Base-by-base conservation (phyloP, 2,797 vertebrate genomes). In the Nyctibius grandis region DNA sequence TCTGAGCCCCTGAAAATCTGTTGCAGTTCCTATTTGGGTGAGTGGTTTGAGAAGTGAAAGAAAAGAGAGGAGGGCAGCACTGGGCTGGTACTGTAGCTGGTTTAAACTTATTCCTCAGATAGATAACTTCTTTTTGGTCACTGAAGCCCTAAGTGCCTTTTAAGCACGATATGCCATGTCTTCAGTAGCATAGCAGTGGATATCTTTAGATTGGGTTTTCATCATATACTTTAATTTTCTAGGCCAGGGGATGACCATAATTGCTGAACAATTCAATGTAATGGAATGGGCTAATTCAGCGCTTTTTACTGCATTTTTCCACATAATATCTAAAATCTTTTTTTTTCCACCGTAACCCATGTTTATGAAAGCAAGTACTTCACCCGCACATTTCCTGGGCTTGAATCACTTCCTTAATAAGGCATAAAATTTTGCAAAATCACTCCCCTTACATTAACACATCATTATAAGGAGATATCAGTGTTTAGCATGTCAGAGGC, bases 361-460 rank as follows among this genome's bases (percentile, higher is more conserved):
- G 96, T 97, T 97, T 97, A 95, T 85, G 88, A 97, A 97, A 96
- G 89, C 85, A 96, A 97, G 83, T 85, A 96, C 95, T 97, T 98
- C 97, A 97, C 92, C 93, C 90, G 67, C 91, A 77, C 95, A 95
- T 96, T 96, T 97, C 89, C 93, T 96, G 87, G 80, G 53, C 70
- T 98, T 96, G 84, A 97, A 96, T 97, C 94, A 88, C 95, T 97
- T 93, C 95, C 95, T 97, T 96, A 97, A 93, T 96, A 95, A 95
- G 87, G 78, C 82, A 96, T 88, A 96, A 96, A 89, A 90, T 59
- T 93, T 94, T 96, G 79, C 87, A 96, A 83, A 96, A 97, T 93
- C 83, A 61, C 57, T 89, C 76, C 75, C 23, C 83, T 96, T 96
- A 44, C 76, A 77, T 96, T 93, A 96, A 82, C 93, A 93, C 75